Evolutionary conservation across 2,888 invertebrate species (phyloP), one percentile per base, ranked within the genome.

Genomic region (Epirrhoe tristata): DNA sequence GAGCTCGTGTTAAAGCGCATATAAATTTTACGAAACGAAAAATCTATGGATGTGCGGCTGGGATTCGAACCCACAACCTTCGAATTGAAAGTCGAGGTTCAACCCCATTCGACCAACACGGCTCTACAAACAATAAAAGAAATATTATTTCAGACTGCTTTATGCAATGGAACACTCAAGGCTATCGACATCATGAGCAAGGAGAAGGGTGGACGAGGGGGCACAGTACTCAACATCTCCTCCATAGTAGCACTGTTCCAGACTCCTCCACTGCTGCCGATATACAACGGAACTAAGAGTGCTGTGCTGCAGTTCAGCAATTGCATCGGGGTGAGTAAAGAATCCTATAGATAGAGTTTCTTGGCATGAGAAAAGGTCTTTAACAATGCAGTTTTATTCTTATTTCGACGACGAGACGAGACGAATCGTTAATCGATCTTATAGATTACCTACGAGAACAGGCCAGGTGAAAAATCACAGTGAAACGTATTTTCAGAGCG

Each of bases 271-370:
- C 0, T 69, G 0, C 6, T 81, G 3, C 81, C 85, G 0, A 74
- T 84, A 3, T 85, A 85, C 66, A 68, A 58, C 32, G 79, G 73
- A 0, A 78, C 84, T 0, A 85, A 85, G 66, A 78, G 77, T 36
- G 81, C 80, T 1, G 82, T 85, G 0, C 39, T 84, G 62, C 83
- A 84, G 69, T 85, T 85, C 63, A 81, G 79, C 59, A 81, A 78
- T 36, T 81, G 82, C 60, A 64, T 84, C 58, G 81, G 82, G 14
- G 84, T 84, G 74, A 76, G 81, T 79, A 32, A 24, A 24, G 24
- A 24, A 24, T 24, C 24, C n/a, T n/a, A n/a, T n/a, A n/a, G n/a
- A n/a, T n/a, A n/a, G n/a, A n/a, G n/a, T n/a, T n/a, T n/a, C n/a
- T n/a, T n/a, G n/a, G n/a, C n/a, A n/a, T n/a, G n/a, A n/a, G 24